A percentile compares a stretch with the other conserved stretches of the same genome.
Evolutionary conservation across 2,888 invertebrate genomes (phyloP).

Genomic region (Eupithecia inturbata): DNA sequence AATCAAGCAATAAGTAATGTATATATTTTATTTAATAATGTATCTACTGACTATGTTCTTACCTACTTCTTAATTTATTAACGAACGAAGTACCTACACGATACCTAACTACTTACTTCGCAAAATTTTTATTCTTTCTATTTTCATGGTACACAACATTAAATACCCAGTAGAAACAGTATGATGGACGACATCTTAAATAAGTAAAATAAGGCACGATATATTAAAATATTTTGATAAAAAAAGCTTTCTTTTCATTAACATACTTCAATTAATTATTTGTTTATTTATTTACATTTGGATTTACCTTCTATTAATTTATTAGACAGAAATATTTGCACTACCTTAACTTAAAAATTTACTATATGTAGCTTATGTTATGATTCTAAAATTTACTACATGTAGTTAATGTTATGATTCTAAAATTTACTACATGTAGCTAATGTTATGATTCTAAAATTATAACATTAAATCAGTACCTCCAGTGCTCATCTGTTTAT

Average conservation of each 20-base stretch:
- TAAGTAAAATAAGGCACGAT: neutral
- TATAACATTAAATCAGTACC: neutral
- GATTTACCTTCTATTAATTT: neutral
- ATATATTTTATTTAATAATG: neutral
- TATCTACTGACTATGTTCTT: neutral
- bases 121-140: neutral
- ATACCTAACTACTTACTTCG: neutral
- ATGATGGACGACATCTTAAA: neutral
- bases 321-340: neutral
- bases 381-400: neutral
- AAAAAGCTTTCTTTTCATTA: neutral
- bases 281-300: neutral
- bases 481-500: neutral
- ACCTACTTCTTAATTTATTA: neutral
- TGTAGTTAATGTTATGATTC: neutral
- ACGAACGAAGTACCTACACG: neutral
- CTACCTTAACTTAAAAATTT: neutral
- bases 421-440: too few relatives aligned
- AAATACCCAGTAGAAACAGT: neutral
- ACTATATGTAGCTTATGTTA: neutral
- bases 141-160: neutral
- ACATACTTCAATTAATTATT: neutral
- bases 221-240: neutral
- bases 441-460: neutral
- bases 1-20: neutral